These are phyloP conservation scores for Tetraneura akinire DNA, from an alignment of 1,140 invertebrate genomes.

Conservation along the genomic window DNA sequence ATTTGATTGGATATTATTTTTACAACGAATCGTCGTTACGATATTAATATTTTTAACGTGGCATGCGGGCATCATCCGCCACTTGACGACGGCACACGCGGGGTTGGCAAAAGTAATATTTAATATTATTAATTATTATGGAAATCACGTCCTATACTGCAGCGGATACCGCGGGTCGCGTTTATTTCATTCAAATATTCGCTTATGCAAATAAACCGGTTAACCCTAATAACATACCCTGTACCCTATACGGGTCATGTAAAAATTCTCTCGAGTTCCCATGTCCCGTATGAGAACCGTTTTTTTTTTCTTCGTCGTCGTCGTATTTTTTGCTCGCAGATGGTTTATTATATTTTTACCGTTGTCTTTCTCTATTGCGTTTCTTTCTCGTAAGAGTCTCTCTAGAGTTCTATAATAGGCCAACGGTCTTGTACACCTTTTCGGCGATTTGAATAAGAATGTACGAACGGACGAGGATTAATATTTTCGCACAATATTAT, in stretches of 20 bases:
- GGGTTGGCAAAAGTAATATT: background rate
- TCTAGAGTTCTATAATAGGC: no score
- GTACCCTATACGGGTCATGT: conserved; percentile 34
- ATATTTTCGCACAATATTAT: no score
- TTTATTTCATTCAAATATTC: conserved; percentile 26
- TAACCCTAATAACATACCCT: conserved; percentile 25
- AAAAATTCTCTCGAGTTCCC: conserved; percentile 38
- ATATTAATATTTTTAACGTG: background rate
- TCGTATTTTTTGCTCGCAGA: conserved; percentile 11
- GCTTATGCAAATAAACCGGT: conserved; percentile 51
- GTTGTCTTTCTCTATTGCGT: no score
- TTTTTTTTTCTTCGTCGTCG: background rate
- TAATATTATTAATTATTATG: conserved; percentile 15
- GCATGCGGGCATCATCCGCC: background rate
- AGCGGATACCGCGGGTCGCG: conserved; percentile 14
- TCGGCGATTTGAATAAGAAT: no score
- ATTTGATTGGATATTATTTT: background rate
- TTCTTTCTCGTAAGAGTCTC: background rate
- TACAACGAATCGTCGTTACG: background rate
- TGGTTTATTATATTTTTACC: conserved; percentile 30
- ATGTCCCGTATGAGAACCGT: conserved; percentile 49
- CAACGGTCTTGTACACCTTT: background rate
- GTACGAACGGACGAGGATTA: no score
- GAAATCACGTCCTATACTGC: no score
- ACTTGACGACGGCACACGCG: conserved; percentile 11